Evolutionary conservation across 2,113 vertebrate genomes (phyloP).

Genomic region (Sander vitreus): DNA sequence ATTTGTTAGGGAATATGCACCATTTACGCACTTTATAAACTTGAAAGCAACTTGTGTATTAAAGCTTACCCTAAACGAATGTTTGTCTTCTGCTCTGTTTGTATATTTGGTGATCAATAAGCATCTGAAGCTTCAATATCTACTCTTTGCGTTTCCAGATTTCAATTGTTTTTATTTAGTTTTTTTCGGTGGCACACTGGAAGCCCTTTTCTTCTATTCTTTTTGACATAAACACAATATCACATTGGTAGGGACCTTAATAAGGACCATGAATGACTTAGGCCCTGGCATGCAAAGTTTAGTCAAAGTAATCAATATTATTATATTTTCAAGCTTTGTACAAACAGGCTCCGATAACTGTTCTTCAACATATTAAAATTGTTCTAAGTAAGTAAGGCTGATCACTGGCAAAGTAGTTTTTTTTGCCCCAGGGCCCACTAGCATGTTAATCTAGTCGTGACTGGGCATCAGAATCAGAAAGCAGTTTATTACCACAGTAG

Average conservation of each 20-base stretch:
- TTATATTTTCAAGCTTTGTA: neutral
- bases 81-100: too few relatives aligned
- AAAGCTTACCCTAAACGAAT: too few relatives aligned
- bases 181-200: neutral
- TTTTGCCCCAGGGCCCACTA: neutral
- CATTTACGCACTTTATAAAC: too few relatives aligned
- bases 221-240: neutral
- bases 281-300: neutral
- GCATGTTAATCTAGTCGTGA: slow-evolving; percentile 6
- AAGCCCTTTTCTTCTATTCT: neutral
- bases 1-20: too few relatives aligned
- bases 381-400: neutral
- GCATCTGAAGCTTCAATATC: neutral
- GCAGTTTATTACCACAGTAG: too few relatives aligned
- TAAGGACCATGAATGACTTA: neutral
- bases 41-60: too few relatives aligned
- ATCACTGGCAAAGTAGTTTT: neutral
- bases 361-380: neutral
- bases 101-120: neutral
- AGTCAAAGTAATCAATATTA: neutral
- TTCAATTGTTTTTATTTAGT: neutral
- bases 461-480: neutral
- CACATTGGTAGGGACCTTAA: neutral
- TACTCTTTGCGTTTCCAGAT: neutral
- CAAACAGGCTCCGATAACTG: neutral